Percentiles rank a stretch among this genome's conserved stretches.
These are phyloP conservation scores for Neodiprion fabricii DNA, from an alignment of 1,140 invertebrate genomes.

Conservation along the genomic window DNA sequence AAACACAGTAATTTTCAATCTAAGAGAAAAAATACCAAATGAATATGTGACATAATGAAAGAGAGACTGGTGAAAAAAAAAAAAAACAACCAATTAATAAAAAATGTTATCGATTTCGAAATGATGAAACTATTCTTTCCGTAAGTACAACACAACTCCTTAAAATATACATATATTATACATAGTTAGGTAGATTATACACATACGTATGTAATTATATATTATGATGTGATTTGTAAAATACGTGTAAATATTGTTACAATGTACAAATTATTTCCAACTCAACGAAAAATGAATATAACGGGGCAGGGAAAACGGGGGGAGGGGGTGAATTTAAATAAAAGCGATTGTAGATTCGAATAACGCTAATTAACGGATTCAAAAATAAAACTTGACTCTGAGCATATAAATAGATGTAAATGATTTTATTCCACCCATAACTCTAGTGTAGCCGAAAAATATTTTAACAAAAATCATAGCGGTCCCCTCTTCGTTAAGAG, in stretches of 20 bases:
- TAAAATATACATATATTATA: too few species aligned
- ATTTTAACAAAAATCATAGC: conserved; percentile 18
- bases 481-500: not conserved
- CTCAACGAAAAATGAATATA: conserved; percentile 23
- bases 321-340: conserved; percentile 32
- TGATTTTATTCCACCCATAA: conserved; percentile 47
- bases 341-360: conserved; percentile 46
- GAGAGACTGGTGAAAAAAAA: too few species aligned
- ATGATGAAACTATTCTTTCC: too few species aligned
- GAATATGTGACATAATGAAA: too few species aligned
- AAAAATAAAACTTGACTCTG: conserved; percentile 25
- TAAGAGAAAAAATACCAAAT: too few species aligned
- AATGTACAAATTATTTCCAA: conserved; percentile 46
- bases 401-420: conserved; percentile 31
- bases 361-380: conserved; percentile 42
- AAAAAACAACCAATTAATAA: too few species aligned
- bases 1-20: too few species aligned
- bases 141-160: too few species aligned
- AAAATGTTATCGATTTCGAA: too few species aligned
- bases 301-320: conserved; percentile 38
- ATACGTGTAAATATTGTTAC: conserved; percentile 58
- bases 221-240: conserved; percentile 46
- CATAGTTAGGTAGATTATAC: too few species aligned
- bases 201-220: not conserved
- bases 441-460: conserved; percentile 28